Evolutionary conservation across 64 coral and sea anemone genomes (phyloP).

Genomic region (Actinia tenebrosa): DNA sequence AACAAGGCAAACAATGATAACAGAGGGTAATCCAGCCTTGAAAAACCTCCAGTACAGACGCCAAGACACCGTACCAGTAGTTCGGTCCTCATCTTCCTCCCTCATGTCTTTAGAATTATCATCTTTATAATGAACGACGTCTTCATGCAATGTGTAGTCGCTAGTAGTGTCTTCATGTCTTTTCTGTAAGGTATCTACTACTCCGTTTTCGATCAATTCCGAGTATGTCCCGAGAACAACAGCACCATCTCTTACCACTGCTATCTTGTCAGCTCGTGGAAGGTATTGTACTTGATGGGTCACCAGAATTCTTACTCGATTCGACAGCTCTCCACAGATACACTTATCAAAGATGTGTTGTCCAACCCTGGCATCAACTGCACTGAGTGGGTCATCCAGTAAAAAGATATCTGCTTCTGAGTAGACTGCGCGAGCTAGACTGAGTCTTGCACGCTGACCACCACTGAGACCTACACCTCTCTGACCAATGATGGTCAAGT

Average conservation of each 20-base stretch:
- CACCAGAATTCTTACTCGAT: no score
- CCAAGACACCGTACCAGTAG: conserved; percentile 32
- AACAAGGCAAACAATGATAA: not conserved
- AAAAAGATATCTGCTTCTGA: not conserved
- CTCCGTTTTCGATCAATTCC: not conserved
- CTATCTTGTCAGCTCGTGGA: not conserved
- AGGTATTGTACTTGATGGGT: not conserved
- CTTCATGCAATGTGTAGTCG: not conserved
- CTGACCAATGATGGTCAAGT: not conserved
- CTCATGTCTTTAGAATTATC: not conserved
- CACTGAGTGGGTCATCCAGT: not conserved
- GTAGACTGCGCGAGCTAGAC: no score
- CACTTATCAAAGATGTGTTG: not conserved
- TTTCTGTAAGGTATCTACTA: not conserved
- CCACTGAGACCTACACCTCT: not conserved
- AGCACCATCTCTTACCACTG: not conserved
- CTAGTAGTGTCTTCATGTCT: not conserved
- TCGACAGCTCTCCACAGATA: no score
- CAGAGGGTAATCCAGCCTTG: not conserved
- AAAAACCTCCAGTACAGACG: conserved; percentile 29
- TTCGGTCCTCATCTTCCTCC: conserved; percentile 22
- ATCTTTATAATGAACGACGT: not conserved
- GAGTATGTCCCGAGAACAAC: not conserved
- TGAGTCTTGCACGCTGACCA: no score
- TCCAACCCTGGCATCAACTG: no score